A percentile compares a stretch with the other conserved stretches of the same genome.
Conservation (phyloP, 2,888 invertebrate genomes). For the Watsonalla binaria region DNA sequence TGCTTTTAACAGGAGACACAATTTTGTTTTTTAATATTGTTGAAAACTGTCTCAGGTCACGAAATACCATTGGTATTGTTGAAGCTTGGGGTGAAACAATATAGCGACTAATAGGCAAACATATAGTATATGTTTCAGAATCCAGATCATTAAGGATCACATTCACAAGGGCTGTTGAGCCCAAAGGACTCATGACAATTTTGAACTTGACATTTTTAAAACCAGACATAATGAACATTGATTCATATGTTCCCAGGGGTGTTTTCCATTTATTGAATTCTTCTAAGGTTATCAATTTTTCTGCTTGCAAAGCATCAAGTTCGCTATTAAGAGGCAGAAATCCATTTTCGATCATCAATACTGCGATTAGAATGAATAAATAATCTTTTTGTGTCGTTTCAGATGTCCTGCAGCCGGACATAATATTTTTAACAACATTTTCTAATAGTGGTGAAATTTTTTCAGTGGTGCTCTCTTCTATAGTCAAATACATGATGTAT, state of each 20-base stretch:
- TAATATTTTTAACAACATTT: constrained; percentile 37
- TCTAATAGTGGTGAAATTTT: constrained; percentile 43
- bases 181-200: constrained; percentile 55
- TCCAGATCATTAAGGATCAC: constrained; percentile 45
- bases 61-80: constrained; percentile 56
- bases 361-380: constrained; percentile 51
- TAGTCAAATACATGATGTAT: constrained; percentile 32
- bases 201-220: constrained; percentile 44
- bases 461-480: constrained; percentile 60
- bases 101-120: constrained; percentile 58
- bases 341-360: constrained; percentile 61
- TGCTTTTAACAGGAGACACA: constrained; percentile 74
- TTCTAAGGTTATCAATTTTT: constrained; percentile 26
- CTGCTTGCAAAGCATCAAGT: constrained; percentile 23
- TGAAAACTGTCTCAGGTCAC: constrained; percentile 66
- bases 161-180: constrained; percentile 53
- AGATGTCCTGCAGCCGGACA: constrained; percentile 29
- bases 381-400: constrained; percentile 57
- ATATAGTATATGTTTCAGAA: constrained; percentile 60
- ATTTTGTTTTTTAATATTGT: constrained; percentile 74
- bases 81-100: constrained; percentile 54
- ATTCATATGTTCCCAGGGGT: constrained; percentile 43
- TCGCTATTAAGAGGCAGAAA: constrained; percentile 42
- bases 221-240: constrained; percentile 43
- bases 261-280: constrained; percentile 43